Percentiles rank a stretch among this genome's conserved stretches.
phyloP scores from a whole-genome alignment of 2,888 invertebrate genomes.

The Sinotaia quadrata region DNA sequence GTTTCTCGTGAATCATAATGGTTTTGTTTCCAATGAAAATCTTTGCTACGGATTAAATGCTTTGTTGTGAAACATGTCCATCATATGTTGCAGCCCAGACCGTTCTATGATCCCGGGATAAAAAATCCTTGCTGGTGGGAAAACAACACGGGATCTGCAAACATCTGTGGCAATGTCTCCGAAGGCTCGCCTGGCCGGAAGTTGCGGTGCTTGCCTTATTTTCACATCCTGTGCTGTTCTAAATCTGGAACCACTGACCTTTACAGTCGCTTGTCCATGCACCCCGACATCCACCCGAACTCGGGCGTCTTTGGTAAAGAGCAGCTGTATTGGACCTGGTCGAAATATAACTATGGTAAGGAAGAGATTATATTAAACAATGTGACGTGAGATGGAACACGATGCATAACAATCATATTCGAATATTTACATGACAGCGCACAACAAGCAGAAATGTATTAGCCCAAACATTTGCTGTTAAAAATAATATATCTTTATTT shows the following conservation, averaged over 20 bases:
- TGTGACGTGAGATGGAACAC: too few species aligned
- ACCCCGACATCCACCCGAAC: slow-evolving; percentile 35
- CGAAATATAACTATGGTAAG: slow-evolving; percentile 31
- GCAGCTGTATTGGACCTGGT: slow-evolving; percentile 41
- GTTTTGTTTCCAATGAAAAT: too few species aligned
- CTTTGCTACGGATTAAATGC: too few species aligned
- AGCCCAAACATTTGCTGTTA: too few species aligned
- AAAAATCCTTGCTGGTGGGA: slow-evolving; percentile 45
- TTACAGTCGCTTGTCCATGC: slow-evolving; percentile 32
- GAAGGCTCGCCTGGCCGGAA: not conserved
- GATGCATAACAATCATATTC: too few species aligned
- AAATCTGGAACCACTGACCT: slow-evolving; percentile 42
- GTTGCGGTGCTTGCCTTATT: slow-evolving; percentile 40
- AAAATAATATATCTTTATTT: too few species aligned
- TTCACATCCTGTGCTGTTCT: slow-evolving; percentile 42
- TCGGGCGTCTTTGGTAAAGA: slow-evolving; percentile 38
- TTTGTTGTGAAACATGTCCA: too few species aligned
- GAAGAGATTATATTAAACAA: too few species aligned
- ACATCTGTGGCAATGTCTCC: not conserved
- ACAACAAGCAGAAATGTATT: too few species aligned
- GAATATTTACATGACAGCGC: too few species aligned
- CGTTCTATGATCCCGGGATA: slow-evolving; percentile 32
- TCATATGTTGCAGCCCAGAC: slow-evolving; percentile 36
- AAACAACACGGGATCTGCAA: not conserved
- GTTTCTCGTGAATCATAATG: too few species aligned